Conservation (phyloP, 2,797 vertebrate species). For the Parambassis ranga region DNA sequence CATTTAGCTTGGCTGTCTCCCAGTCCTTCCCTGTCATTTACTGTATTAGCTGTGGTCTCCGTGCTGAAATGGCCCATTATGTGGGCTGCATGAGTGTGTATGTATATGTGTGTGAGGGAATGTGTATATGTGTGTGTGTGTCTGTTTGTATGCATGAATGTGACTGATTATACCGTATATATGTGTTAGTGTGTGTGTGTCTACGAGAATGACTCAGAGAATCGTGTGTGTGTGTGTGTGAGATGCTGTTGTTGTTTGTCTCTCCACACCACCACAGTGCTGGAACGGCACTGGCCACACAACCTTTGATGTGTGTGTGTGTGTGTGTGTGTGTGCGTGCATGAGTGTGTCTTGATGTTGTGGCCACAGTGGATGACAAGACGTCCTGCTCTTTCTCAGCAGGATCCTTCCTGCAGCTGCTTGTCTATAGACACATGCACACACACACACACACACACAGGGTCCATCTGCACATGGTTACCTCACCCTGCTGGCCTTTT, state of each 20-base stretch:
- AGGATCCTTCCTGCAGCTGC: conserved; percentile 71
- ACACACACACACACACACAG: conserved; percentile 25
- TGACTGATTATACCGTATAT: conserved; percentile 57
- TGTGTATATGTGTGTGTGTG: conserved; percentile 18
- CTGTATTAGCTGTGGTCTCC: conserved; percentile 82
- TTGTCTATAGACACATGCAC: conserved; percentile 47
- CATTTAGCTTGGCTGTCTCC: conserved; percentile 65
- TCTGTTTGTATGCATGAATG: conserved; percentile 57
- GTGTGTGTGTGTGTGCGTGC: conserved; percentile 19
- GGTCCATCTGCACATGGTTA: conserved; percentile 75
- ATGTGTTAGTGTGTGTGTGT: conserved; percentile 48
- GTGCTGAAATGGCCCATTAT: conserved; percentile 81
- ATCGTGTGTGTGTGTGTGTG: conserved; percentile 10
- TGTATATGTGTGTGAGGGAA: conserved; percentile 15
- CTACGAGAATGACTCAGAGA: conserved; percentile 23
- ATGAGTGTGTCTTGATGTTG: conserved; percentile 65
- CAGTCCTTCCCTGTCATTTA: conserved; percentile 77
- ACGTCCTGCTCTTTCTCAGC: conserved; percentile 73
- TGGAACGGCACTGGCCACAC: conserved; percentile 50
- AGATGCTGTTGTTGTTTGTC: conserved; percentile 71
- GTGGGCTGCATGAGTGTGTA: conserved; percentile 64
- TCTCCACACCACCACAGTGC: conserved; percentile 59
- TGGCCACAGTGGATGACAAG: conserved; percentile 71
- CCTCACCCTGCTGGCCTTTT: conserved; percentile 58
- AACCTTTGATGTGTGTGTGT: conserved; percentile 71